Base-by-base conservation (phyloP, 2,113 vertebrate species). In the Protobothrops mucrosquamatus region DNA sequence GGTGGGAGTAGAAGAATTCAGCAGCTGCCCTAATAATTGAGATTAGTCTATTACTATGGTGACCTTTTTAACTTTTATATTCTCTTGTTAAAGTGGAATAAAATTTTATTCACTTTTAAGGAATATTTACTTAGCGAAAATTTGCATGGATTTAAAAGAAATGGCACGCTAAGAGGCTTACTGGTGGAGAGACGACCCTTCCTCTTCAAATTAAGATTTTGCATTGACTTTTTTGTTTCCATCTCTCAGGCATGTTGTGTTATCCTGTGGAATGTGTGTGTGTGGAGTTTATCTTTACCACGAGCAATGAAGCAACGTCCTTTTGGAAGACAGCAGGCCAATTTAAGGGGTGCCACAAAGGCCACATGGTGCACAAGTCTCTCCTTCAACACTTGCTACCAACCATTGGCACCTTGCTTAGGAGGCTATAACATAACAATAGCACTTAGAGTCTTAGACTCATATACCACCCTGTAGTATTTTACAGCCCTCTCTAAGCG, bases 21-120 rank as follows among this genome's bases (percentile, higher is more conserved):
- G 96, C 97, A 97, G 97, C 97, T 98, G 98, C 98, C 98, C 98
- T 95, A 98, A 98, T 99, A 99, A 99, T 98, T 98, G 98, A 99
- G 98, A 99, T 99, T 98, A 99, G 98, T 99, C 98, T 99, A 98
- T 99, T 99, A 99, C 98, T 96, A 98, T 97, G 93, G 96, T 99
- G 99, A 99, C 99, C 99, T 99, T 99, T 99, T 99, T 98, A 98
- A 98, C 98, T 98, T 98, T 98, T 98, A 98, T 98, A 98, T 98
- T 98, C 98, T 98, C 98, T 98, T 98, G 98, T 99, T 99, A 99
- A 98, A 98, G 97, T 97, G 98, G 98, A 98, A 98, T 98, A 98
- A 98, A 98, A 98, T 98, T 98, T 98, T 98, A 98, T 98, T 98
- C 98, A 98, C 98, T 98, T 98, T 98, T 98, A 98, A 98, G 97